Percentiles rank a stretch among this genome's conserved stretches.
Evolutionary conservation across 2,888 invertebrate species (phyloP).

Genomic region (Myathropa florea): DNA sequence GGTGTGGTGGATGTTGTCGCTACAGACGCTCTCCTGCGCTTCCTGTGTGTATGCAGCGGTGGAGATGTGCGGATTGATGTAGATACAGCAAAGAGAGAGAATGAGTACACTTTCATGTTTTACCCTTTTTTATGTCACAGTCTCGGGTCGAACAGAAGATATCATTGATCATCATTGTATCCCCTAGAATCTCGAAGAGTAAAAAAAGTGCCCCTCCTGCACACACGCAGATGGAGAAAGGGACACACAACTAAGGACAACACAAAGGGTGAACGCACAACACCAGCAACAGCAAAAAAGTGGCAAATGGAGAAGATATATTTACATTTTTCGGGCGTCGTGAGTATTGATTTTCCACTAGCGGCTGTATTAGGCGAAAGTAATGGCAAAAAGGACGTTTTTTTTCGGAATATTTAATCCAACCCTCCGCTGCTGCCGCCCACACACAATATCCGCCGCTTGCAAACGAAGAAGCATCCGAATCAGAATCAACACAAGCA

Average conservation of each 20-base stretch:
- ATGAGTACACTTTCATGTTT: slow-evolving; percentile 33
- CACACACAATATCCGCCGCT: neutral
- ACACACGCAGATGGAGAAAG: slow-evolving; percentile 4
- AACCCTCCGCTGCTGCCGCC: neutral
- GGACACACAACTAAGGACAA: slow-evolving; percentile 42
- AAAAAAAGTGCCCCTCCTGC: neutral
- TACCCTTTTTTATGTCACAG: slow-evolving; percentile 37
- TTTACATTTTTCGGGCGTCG: slow-evolving; percentile 65
- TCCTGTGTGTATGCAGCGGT: slow-evolving; percentile 26
- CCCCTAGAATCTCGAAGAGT: slow-evolving; percentile 12
- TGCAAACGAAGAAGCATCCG: slow-evolving; percentile 24
- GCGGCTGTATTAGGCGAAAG: slow-evolving; percentile 43
- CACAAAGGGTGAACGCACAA: slow-evolving; percentile 2
- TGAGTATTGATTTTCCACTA: slow-evolving; percentile 64
- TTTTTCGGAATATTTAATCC: slow-evolving; percentile 28
- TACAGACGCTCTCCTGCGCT: slow-evolving; percentile 34
- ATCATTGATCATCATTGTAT: slow-evolving; percentile 46
- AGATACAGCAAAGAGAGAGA: slow-evolving; percentile 22
- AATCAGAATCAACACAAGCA: slow-evolving; percentile 43
- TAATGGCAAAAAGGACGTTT: slow-evolving; percentile 34
- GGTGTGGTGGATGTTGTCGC: slow-evolving; percentile 23
- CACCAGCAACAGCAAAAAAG: slow-evolving; percentile 8
- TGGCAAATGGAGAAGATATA: slow-evolving; percentile 52
- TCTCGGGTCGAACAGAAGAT: slow-evolving; percentile 41
- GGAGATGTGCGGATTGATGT: neutral